phyloP scores from a whole-genome alignment of 2,113 vertebrate genomes.

The Xenopus tropicalis region DNA sequence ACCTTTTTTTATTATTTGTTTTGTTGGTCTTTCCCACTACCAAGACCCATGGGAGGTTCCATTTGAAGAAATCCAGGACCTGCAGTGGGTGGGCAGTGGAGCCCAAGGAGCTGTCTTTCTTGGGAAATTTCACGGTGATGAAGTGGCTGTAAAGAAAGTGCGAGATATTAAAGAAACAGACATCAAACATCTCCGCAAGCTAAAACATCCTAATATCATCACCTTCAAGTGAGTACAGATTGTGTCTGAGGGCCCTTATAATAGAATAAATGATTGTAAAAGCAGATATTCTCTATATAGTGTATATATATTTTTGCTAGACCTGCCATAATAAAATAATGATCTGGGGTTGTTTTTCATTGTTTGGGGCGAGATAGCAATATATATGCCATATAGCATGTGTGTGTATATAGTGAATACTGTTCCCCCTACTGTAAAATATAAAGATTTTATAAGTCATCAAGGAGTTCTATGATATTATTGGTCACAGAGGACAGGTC shows the following conservation, averaged over 20 bases:
- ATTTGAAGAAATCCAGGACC: constrained; percentile 96
- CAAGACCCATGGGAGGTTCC: constrained; percentile 88
- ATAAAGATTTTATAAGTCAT: no score
- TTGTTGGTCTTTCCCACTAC: not conserved
- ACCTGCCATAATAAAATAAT: no score
- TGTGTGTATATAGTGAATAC: no score
- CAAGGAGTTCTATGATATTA: no score
- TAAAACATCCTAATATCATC: constrained; percentile 98
- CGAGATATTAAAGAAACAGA: constrained; percentile 95
- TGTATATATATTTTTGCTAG: no score
- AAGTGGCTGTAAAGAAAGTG: constrained; percentile 96
- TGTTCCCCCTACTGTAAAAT: no score
- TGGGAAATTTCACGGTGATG: constrained; percentile 89
- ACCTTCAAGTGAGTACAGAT: constrained; percentile 86
- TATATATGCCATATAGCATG: no score
- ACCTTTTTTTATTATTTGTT: not conserved
- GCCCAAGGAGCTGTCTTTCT: constrained; percentile 95
- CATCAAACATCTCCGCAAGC: constrained; percentile 93
- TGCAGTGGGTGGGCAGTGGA: constrained; percentile 97
- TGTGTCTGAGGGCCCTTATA: not conserved
- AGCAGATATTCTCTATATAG: no score
- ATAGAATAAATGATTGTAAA: not conserved
- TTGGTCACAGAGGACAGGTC: no score
- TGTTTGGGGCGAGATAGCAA: no score
- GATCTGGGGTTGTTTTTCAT: no score